A percentile compares a stretch with the other conserved stretches of the same genome.
Conservation (phyloP, 2,888 invertebrate species). For the Hirtodrosophila confusa region DNA sequence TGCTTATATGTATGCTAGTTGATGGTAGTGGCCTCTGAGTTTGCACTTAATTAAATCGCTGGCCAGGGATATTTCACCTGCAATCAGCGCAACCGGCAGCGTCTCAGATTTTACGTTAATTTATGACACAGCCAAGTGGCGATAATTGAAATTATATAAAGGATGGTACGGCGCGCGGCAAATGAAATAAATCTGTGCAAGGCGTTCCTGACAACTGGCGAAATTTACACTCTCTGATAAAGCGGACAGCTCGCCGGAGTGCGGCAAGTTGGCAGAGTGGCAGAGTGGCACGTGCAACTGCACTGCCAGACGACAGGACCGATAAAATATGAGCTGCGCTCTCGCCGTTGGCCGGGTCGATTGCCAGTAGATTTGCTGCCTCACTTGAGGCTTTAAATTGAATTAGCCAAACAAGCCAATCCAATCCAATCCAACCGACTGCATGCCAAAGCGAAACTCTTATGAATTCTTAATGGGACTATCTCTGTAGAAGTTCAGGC, state of each 20-base stretch:
- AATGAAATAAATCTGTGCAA: conserved; percentile 72
- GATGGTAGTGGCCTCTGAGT: conserved; percentile 28
- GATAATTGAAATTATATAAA: conserved; percentile 78
- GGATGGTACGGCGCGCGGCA: conserved; percentile 42
- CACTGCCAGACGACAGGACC: conserved; percentile 64
- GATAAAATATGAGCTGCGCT: conserved; percentile 67
- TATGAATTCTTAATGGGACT: conserved; percentile 67
- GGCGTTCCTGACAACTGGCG: conserved; percentile 41
- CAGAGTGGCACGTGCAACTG: conserved; percentile 70
- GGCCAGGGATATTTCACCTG: conserved; percentile 51
- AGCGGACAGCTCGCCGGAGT: conserved; percentile 22
- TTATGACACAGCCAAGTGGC: conserved; percentile 72
- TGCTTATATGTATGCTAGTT: conserved; percentile 17
- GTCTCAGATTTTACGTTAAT: conserved; percentile 59
- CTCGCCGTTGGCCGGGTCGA: conserved; percentile 26
- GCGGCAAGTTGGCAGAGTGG: conserved; percentile 17
- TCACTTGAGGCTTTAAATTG: conserved; percentile 53
- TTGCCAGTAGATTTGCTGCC: conserved; percentile 49
- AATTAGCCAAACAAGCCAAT: conserved; percentile 55
- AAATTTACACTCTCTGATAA: conserved; percentile 66
- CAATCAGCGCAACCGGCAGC: conserved; percentile 52
- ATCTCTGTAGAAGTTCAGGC: conserved; percentile 27
- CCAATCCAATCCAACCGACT: background rate
- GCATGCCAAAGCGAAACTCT: conserved; percentile 21
- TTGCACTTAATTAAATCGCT: conserved; percentile 67